A percentile compares a stretch with the other conserved stretches of the same genome.
These are phyloP conservation scores for Trissolcus brochymenae DNA, from an alignment of 2,888 invertebrate species.

Conservation along the genomic window DNA sequence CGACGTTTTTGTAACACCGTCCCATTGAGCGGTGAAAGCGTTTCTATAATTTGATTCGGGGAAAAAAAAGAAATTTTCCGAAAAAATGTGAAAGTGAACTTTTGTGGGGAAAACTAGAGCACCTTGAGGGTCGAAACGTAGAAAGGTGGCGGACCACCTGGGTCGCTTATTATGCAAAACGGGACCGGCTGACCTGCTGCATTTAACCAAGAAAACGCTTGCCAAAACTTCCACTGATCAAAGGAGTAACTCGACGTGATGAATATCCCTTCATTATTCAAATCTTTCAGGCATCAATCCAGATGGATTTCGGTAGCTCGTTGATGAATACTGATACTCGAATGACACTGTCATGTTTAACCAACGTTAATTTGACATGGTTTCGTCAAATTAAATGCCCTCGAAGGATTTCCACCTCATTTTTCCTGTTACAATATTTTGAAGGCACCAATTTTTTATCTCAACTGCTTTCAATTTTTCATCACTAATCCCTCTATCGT, in stretches of 20 bases:
- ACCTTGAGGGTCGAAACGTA: constrained; percentile 50
- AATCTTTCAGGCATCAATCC: constrained; percentile 45
- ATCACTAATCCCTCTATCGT: neutral
- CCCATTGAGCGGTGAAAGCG: constrained; percentile 49
- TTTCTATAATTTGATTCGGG: constrained; percentile 21
- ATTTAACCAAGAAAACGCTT: constrained; percentile 51
- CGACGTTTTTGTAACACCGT: constrained; percentile 34
- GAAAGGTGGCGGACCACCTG: constrained; percentile 67
- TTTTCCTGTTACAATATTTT: constrained; percentile 30
- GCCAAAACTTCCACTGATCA: constrained; percentile 50
- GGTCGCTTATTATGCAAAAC: constrained; percentile 69
- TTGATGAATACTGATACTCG: constrained; percentile 31
- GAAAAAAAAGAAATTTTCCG: constrained; percentile 47
- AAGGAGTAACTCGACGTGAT: constrained; percentile 51
- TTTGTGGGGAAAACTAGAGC: constrained; percentile 51
- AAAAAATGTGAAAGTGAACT: constrained; percentile 55
- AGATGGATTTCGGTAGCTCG: constrained; percentile 32
- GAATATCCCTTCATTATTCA: constrained; percentile 48
- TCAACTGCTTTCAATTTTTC: constrained; percentile 14
- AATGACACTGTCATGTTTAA: constrained; percentile 39
- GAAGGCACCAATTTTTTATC: constrained; percentile 26
- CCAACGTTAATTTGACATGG: constrained; percentile 49
- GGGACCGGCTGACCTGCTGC: constrained; percentile 48
- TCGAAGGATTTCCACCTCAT: constrained; percentile 22
- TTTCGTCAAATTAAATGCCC: constrained; percentile 36